Base-by-base conservation (phyloP, 2,797 vertebrate species). In the Erithacus rubecula region DNA sequence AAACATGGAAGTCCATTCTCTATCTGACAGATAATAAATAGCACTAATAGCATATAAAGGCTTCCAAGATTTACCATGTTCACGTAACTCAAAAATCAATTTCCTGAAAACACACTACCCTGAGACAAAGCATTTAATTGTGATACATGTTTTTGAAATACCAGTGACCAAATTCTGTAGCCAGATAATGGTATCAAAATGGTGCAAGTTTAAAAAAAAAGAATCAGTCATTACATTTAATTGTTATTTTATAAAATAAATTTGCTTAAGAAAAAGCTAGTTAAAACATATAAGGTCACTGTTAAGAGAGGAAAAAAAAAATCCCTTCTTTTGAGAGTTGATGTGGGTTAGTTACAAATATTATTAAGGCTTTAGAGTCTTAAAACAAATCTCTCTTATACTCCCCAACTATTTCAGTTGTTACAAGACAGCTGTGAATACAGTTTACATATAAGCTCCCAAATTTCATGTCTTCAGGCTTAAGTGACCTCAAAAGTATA, bases 11-110 rank as follows among this genome's bases (percentile, higher is more conserved):
- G 65, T 62, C 52, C 52, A 24, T 63, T 87, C 51, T 37, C 44
- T 30, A 62, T n/a, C n/a, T 84, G 59, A 72, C 78, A 79, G 67
- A 62, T 34, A 92, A 90, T 39, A 77, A 90, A 78, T 6, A 95
- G 68, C 18, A 44, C 37, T 36, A 60, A 65, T 20, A 83, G 68
- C 22, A 15, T 18, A 83, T 44, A 94, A 85, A 83, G 65, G 37
- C 46, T 83, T 83, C 49, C 34, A 65, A 92, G 72, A 89, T 71
- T 87, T 78, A 77, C 87, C 51, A 62, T 6, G 46, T 81, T 77
- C 71, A 74, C 52, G 87, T 85, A 92, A 95, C 75, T 93, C 67
- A 87, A 93, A 95, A 95, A 92, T 91, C 93, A 78, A 93, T 93
- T 74, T 94, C 72, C 60, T 92, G 83, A 89, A 87, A 85, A 87